Evolutionary conservation across 2,888 invertebrate species (phyloP).

Genomic region (Chrysopilus asiliformis): DNA sequence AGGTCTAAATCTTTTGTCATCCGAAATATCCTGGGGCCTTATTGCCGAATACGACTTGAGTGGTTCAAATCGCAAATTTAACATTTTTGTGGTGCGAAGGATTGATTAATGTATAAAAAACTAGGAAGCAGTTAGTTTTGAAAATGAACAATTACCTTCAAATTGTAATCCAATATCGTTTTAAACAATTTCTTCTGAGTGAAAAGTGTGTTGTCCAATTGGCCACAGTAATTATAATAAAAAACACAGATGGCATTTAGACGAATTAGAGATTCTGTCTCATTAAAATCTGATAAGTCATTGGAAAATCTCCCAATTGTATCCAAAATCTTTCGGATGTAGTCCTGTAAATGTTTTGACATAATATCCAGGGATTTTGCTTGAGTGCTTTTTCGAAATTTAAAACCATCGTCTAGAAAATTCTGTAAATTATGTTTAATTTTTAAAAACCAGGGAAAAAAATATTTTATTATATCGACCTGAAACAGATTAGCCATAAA

Average conservation of each 20-base stretch:
- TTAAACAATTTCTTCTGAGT: constrained; percentile 61
- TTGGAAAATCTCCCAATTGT: constrained; percentile 38
- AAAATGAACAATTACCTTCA: constrained; percentile 55
- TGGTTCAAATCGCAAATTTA: too few species aligned
- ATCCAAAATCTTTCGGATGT: constrained; percentile 19
- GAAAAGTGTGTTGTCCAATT: constrained; percentile 64
- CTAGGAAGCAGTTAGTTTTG: too few species aligned
- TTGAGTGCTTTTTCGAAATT: constrained; percentile 21
- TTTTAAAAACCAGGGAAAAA: background rate
- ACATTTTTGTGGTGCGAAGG: too few species aligned
- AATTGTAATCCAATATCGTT: constrained; percentile 58
- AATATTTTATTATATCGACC: background rate
- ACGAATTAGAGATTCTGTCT: constrained; percentile 48
- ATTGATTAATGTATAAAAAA: too few species aligned
- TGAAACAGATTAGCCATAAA: background rate
- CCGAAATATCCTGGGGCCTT: too few species aligned
- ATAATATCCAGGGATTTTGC: constrained; percentile 20
- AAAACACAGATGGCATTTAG: constrained; percentile 55
- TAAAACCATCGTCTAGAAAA: constrained; percentile 21
- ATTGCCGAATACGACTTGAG: too few species aligned
- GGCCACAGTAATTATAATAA: constrained; percentile 58
- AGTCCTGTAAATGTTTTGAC: constrained; percentile 30
- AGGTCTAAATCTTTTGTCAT: too few species aligned
- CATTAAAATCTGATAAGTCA: constrained; percentile 49
- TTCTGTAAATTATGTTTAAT: constrained; percentile 17